Conservation (phyloP, 2,888 invertebrate species). For the Mechanitis mazaeus region DNA sequence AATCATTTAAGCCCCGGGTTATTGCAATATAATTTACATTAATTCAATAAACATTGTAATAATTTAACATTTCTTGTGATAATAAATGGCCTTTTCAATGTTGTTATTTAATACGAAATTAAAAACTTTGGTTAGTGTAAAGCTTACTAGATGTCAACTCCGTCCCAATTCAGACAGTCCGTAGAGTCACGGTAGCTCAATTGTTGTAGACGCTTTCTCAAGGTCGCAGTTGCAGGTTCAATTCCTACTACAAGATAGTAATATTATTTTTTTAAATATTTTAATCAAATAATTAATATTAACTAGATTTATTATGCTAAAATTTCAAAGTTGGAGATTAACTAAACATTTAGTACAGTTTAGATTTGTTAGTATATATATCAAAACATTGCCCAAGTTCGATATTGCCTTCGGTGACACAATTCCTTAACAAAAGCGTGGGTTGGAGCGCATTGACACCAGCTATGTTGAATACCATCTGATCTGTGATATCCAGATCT, state of each 20-base stretch:
- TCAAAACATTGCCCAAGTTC: conserved; percentile 10
- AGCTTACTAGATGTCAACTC: too few species aligned
- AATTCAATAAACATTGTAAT: conserved; percentile 1
- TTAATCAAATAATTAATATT: neutral
- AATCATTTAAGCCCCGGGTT: conserved; percentile 12
- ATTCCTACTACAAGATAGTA: too few species aligned
- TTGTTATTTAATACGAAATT: too few species aligned
- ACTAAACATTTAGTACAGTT: neutral
- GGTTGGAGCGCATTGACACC: conserved; percentile 14
- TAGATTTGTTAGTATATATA: conserved; percentile 5
- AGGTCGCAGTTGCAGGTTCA: too few species aligned
- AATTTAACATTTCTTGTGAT: neutral
- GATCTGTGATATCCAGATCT: conserved; percentile 12
- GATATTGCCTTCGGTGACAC: conserved; percentile 11
- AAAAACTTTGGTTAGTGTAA: too few species aligned
- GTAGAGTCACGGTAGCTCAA: too few species aligned
- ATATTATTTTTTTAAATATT: too few species aligned
- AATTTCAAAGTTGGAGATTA: neutral
- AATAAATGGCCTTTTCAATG: neutral
- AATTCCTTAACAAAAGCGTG: conserved; percentile 18
- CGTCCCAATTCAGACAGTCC: too few species aligned
- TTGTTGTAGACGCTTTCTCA: too few species aligned
- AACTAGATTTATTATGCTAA: too few species aligned
- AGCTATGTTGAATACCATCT: conserved; percentile 16
- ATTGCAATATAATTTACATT: conserved; percentile 5